Evolutionary conservation across 2,888 invertebrate genomes (phyloP), one percentile per base, ranked within the genome.

Genomic region (Orgyia antiqua): DNA sequence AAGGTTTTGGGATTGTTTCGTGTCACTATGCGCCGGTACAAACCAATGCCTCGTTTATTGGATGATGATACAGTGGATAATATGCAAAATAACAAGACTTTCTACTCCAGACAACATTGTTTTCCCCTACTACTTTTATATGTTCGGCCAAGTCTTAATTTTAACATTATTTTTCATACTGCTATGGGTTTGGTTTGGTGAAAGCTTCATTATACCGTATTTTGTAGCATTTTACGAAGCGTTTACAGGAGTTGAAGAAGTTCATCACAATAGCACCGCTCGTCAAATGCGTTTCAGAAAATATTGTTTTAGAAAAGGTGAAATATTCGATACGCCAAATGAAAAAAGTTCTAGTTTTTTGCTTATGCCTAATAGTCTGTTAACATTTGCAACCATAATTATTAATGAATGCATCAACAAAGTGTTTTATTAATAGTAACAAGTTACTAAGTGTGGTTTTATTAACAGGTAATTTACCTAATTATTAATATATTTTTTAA

Each of bases 41-140:
- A 82, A 82, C 36, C 71, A 74, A 42, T 79, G 75, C 25, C 52
- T 83, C 0, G 51, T 80, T 0, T 77, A 78, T 29, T 83, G 78
- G 76, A 64, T 83, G 64, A 45, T 71, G 33, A 65, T 80, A 27
- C 80, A 83, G 36, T 84, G 80, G 78, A 13, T 75, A 0, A 61
- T 77, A 1, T 82, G 82, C 42, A 83, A 79, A 58, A 66, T 80
- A 2, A 70, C 72, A 1, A 58, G 51, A 38, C 23, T 72, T 1
- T 73, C 72, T 0, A 70, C 73, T 0, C 77, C 77, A 1, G 68
- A 78, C 12, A 70, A 80, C 0, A 67, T 84, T 0, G 56, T 78
- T 13, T 82, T 75, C 19, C 82, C 83, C 0, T 84, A 83, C 29
- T 82, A 71, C 34, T 82, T 83, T 31, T 78, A 80, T 27, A 58